Evolutionary conservation across 1,140 invertebrate genomes (phyloP).

Genomic region (Cryptotermes secundus): DNA sequence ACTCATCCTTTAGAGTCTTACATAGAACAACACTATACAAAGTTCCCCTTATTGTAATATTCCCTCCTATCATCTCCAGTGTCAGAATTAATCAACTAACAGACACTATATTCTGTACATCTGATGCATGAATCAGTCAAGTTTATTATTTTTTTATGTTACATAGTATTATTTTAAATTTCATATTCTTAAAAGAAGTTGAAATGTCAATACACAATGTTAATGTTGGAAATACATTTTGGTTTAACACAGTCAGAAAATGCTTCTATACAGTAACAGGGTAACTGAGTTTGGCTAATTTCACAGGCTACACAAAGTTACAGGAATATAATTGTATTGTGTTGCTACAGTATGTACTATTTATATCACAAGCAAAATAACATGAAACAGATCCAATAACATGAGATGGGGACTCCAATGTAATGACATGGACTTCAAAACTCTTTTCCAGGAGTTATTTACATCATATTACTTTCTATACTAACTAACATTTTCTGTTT

Average conservation of each 20-base stretch:
- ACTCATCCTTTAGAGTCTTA: not conserved
- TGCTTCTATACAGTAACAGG: not conserved
- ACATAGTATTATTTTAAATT: not conserved
- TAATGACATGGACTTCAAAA: too few species aligned
- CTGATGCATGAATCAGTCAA: not conserved
- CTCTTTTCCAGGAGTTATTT: too few species aligned
- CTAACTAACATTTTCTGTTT: too few species aligned
- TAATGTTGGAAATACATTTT: not conserved
- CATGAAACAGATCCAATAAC: not conserved
- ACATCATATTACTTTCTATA: too few species aligned
- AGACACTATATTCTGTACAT: not conserved
- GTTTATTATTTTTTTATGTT: not conserved
- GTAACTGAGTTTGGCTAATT: too few species aligned
- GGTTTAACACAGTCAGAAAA: not conserved
- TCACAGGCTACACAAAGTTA: too few species aligned
- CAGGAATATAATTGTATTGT: not conserved
- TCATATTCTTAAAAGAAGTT: constrained; percentile 7
- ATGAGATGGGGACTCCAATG: not conserved
- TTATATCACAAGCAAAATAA: not conserved
- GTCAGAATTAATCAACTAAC: too few species aligned
- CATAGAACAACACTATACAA: not conserved
- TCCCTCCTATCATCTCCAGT: too few species aligned
- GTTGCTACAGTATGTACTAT: not conserved
- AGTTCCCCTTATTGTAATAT: not conserved
- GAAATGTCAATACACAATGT: constrained; percentile 2